Evolutionary conservation across 2,113 vertebrate species (phyloP).

Genomic region (Empidonax traillii): DNA sequence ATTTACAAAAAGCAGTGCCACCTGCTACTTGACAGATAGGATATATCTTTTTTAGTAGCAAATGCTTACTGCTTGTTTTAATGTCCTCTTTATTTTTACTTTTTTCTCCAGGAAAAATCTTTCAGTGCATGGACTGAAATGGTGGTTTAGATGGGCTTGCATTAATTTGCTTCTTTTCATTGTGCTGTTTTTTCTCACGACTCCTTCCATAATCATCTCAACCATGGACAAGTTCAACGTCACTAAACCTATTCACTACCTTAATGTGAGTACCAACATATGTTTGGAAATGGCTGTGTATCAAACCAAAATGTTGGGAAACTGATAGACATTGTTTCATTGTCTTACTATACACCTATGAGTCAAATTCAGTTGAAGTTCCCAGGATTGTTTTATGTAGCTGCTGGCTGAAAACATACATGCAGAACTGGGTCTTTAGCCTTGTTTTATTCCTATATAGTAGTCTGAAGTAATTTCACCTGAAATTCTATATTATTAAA

Average conservation of each 20-base stretch:
- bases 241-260: constrained; percentile 88
- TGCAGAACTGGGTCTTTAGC: not conserved
- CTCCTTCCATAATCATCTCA: constrained; percentile 91
- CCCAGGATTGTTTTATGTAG: not conserved
- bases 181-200: constrained; percentile 93
- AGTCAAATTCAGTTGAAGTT: not conserved
- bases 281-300: not conserved
- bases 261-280: constrained; percentile 83
- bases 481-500: not conserved
- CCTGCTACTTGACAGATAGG: not conserved
- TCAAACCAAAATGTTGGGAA: not conserved
- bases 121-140: constrained; percentile 80
- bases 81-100: not conserved
- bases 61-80: not conserved
- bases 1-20: not conserved
- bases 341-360: not conserved
- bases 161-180: constrained; percentile 87
- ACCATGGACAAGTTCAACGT: constrained; percentile 96
- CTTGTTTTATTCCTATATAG: not conserved
- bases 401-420: not conserved
- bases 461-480: not conserved
- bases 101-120: constrained; percentile 84
- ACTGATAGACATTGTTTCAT: not conserved
- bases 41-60: not conserved
- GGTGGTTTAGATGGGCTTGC: constrained; percentile 83